Base-by-base conservation (phyloP, 2,797 vertebrate species). In the Selene dorsalis region DNA sequence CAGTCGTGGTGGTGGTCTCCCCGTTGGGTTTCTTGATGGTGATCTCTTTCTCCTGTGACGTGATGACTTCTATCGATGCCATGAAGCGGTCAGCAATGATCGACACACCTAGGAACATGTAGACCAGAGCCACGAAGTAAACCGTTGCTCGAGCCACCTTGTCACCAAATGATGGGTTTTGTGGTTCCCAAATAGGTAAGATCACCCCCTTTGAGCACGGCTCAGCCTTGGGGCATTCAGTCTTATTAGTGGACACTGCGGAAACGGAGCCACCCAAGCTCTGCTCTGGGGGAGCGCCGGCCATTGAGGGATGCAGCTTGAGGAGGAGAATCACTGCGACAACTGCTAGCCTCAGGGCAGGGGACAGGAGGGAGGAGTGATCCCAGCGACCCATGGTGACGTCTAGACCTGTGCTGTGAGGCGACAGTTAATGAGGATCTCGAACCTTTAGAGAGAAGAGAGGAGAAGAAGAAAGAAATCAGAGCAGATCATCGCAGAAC, bases 81-180 rank as follows among this genome's bases (percentile, higher is more conserved):
- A 99, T 99, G 94, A 99, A 99, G 48, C 98, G 97, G 74, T 99
- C 98, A 0, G 98, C 98, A n/a, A 99, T 95, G 92, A 99, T 99
- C 1, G 98, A 99, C 70, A 99, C 98, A 6, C 98, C 98, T 3
- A 99, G 94, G 89, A 99, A 99, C 98, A 99, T 99, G 94, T 99
- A 99, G 76, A 94, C 96, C 95, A 99, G 94, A 0, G 98, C 98
- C 89, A 99, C 98, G 63, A 99, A 99, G 82, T 99, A 99, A 75
- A 99, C 98, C 0, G 97, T 98, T 0, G 98, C 98, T 83, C 98
- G 94, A 59, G 98, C 98, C 4, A 99, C 97, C 92, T 99, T 99
- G 93, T 99, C 98, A 17, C 97, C 98, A 6, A 97, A 97, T 0
- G 98, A 98, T 6, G 98, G 98, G 75, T 99, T 97, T 80, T 94